Evolutionary conservation across 2,113 vertebrate genomes (phyloP).

Genomic region (Uria aalge): DNA sequence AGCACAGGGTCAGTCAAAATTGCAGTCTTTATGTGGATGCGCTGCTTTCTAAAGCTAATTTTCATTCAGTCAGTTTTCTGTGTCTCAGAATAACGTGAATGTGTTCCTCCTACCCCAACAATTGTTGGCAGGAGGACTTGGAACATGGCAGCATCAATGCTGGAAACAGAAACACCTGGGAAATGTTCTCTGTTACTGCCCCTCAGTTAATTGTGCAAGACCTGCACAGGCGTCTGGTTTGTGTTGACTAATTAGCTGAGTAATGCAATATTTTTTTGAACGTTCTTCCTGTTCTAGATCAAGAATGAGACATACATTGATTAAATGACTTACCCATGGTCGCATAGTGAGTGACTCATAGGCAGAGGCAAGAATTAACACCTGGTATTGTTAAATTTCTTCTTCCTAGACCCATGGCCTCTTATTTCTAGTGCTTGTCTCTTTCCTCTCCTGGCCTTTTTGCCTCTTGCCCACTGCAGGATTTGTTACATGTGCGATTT

Average conservation of each 20-base stretch:
- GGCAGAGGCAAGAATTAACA: background rate
- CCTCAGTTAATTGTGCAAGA: background rate
- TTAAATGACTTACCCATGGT: background rate
- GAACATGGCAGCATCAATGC: background rate
- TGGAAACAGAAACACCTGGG: background rate
- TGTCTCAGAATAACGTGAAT: background rate
- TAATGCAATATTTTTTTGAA: background rate
- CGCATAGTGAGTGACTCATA: background rate
- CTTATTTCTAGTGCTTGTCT: background rate
- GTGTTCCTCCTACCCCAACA: background rate
- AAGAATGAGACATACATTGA: background rate
- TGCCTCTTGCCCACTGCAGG: background rate
- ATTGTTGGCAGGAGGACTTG: background rate
- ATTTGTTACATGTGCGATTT: accelerated
- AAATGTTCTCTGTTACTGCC: background rate
- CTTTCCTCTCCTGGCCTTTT: background rate
- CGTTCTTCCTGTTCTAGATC: constrained; percentile 26
- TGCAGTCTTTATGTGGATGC: background rate
- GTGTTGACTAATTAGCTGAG: background rate
- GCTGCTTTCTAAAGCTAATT: background rate
- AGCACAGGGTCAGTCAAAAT: background rate
- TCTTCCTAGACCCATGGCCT: background rate
- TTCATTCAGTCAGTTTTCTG: background rate
- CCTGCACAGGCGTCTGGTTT: background rate
- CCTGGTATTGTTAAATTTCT: background rate